Evolutionary conservation across 1,140 invertebrate genomes (phyloP).

Genomic region (Plectus sambesii): DNA sequence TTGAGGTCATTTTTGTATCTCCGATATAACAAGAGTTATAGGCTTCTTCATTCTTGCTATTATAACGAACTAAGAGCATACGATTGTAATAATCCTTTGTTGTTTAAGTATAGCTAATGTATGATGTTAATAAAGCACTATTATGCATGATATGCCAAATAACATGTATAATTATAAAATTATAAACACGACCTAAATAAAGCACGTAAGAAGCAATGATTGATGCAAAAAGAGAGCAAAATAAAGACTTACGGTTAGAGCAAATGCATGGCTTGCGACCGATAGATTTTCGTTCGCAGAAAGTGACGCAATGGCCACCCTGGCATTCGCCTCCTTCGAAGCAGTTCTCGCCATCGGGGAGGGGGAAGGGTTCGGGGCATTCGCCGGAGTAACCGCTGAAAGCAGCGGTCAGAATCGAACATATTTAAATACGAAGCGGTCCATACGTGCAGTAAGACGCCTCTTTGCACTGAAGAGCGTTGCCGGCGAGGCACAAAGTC

Average conservation of each 20-base stretch:
- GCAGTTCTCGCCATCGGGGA: conserved; percentile 10
- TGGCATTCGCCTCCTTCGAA: conserved; percentile 17
- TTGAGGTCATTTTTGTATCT: background rate
- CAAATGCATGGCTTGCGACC: conserved; percentile 23
- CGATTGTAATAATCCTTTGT: background rate
- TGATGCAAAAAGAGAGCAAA: background rate
- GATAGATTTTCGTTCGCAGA: conserved; percentile 14
- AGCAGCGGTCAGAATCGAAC: background rate
- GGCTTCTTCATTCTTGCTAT: too few species aligned
- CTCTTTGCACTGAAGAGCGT: too few species aligned
- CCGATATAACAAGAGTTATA: too few species aligned
- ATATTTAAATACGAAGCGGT: background rate
- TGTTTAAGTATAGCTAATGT: background rate
- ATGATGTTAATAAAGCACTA: background rate
- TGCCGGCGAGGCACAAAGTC: background rate
- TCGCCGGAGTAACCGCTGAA: conserved; percentile 16
- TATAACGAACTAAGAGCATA: too few species aligned
- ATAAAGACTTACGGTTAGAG: conserved; percentile 16
- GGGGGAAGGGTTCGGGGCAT: conserved; percentile 11
- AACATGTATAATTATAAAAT: background rate
- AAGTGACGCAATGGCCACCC: conserved; percentile 15
- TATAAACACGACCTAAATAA: background rate
- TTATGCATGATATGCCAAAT: background rate
- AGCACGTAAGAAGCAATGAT: background rate
- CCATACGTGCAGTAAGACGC: background rate